A percentile compares a stretch with the other conserved stretches of the same genome.
phyloP scores from a whole-genome alignment of 2,797 vertebrate species.

The Sparidentex hasta region DNA sequence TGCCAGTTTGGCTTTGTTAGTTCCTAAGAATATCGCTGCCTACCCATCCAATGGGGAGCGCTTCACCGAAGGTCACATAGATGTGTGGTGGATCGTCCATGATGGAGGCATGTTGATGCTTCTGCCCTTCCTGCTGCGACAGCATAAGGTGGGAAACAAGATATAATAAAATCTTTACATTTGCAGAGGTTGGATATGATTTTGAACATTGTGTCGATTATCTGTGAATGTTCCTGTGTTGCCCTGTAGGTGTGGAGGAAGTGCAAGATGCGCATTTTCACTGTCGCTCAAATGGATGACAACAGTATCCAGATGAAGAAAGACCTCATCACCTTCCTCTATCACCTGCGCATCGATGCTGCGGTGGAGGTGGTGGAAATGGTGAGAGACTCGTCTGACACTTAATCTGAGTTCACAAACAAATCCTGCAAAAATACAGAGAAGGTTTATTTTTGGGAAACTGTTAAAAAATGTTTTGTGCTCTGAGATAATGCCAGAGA shows the following conservation, averaged over 20 bases:
- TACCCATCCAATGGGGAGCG: conserved; percentile 97
- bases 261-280: conserved; percentile 99
- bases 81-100: conserved; percentile 99
- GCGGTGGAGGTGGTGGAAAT: conserved; percentile 98
- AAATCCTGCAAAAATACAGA: not conserved
- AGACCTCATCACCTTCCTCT: conserved; percentile 95
- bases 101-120: conserved; percentile 99
- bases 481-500: not conserved
- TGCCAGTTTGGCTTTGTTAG: conserved; percentile 93
- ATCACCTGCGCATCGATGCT: conserved; percentile 95
- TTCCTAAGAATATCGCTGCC: conserved; percentile 95
- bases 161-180: not conserved
- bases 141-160: conserved; percentile 91
- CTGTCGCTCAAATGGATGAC: conserved; percentile 98
- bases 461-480: not conserved
- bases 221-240: conserved; percentile 29
- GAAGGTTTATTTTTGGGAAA: not conserved
- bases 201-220: not conserved
- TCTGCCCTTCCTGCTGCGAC: conserved; percentile 95
- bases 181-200: not conserved
- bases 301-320: conserved; percentile 99
- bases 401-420: conserved; percentile 1
- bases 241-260: conserved; percentile 94
- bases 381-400: conserved; percentile 85
- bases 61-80: conserved; percentile 97